Percentiles rank a stretch among this genome's conserved stretches.
Evolutionary conservation across 2,113 vertebrate species (phyloP).

Genomic region (Aythya baeri): DNA sequence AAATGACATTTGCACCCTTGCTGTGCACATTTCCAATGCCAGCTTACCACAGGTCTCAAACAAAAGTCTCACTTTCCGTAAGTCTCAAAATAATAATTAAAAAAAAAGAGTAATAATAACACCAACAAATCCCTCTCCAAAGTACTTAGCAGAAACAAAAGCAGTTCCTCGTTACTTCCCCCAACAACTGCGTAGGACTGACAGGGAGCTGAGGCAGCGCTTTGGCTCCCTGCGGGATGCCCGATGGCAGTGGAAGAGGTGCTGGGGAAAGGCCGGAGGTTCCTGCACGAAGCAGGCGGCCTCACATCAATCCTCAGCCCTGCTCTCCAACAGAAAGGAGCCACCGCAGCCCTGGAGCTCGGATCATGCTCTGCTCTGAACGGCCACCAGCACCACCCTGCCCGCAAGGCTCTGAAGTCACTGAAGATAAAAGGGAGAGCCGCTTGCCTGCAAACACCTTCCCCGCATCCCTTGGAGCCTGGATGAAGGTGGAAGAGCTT

Average conservation of each 20-base stretch:
- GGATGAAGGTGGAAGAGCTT: background rate
- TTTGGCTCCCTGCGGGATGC: background rate
- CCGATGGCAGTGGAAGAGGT: background rate
- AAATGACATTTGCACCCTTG: background rate
- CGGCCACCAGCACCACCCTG: background rate
- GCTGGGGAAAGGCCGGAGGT: background rate
- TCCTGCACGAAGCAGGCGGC: background rate
- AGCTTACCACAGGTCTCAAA: background rate
- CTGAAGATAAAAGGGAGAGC: background rate
- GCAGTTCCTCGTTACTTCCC: background rate
- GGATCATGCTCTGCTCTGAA: background rate
- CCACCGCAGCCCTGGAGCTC: background rate
- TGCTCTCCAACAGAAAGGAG: background rate
- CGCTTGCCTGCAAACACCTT: background rate
- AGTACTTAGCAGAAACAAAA: background rate
- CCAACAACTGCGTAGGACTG: background rate
- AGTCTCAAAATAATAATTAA: background rate
- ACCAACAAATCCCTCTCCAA: background rate
- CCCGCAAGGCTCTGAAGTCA: background rate
- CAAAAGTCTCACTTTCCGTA: background rate
- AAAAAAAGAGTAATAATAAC: background rate
- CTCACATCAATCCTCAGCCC: rapidly evolving
- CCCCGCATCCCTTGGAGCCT: background rate
- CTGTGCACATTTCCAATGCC: background rate
- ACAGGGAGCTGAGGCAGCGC: background rate